These are phyloP conservation scores for Drosophila tristis DNA, from an alignment of 1,140 invertebrate species.

Conservation along the genomic window DNA sequence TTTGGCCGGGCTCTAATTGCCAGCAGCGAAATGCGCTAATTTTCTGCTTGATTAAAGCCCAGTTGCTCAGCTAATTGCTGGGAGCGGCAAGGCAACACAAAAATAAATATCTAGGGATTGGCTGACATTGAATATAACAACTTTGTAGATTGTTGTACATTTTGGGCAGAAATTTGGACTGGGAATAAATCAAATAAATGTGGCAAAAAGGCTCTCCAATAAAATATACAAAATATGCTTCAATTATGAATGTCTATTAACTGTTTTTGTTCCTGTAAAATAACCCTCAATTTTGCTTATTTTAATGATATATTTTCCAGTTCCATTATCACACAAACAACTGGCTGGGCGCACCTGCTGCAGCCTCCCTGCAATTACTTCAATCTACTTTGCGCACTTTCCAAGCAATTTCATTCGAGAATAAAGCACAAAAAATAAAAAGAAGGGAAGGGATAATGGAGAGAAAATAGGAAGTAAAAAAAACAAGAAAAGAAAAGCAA, in stretches of 20 bases:
- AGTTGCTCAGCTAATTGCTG: conserved; percentile 53
- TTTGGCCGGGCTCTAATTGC: conserved; percentile 59
- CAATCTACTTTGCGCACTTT: conserved; percentile 76
- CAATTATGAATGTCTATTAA: no score
- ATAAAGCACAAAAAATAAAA: conserved; percentile 26
- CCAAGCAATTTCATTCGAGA: conserved; percentile 71
- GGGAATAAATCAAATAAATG: no score
- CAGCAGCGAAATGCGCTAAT: conserved; percentile 56
- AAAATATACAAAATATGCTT: no score
- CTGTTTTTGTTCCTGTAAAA: no score
- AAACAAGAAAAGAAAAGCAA: conserved; percentile 31
- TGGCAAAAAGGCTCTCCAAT: no score
- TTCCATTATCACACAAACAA: conserved; percentile 33
- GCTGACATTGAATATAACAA: no score
- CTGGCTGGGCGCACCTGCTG: conserved; percentile 6
- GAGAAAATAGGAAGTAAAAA: conserved; percentile 19
- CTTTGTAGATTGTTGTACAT: no score
- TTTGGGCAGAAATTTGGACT: no score
- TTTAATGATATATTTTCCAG: conserved; percentile 4
- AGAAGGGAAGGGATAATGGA: conserved; percentile 7
- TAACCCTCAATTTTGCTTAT: background rate
- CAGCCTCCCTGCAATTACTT: conserved; percentile 34
- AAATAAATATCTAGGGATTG: background rate
- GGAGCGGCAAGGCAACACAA: conserved; percentile 20
- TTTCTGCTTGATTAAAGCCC: conserved; percentile 73